Percentiles rank a stretch among this genome's conserved stretches.
Evolutionary conservation across 2,797 vertebrate species (phyloP).

Genomic region (Halcyon leucocephala): DNA sequence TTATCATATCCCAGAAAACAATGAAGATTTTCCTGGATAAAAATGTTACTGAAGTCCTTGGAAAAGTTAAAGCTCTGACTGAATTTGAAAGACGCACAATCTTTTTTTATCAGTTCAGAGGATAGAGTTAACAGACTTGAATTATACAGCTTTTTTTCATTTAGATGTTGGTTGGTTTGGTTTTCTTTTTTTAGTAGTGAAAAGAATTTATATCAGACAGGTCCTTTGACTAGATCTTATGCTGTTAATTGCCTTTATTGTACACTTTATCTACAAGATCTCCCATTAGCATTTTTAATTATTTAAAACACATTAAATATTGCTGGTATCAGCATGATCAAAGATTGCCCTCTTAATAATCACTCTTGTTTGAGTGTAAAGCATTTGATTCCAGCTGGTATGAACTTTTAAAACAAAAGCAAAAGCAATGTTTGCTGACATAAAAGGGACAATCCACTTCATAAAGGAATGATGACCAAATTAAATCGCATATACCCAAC

Average conservation of each 20-base stretch:
- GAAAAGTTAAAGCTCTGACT: not conserved
- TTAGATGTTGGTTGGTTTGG: not conserved
- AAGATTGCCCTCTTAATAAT: not conserved
- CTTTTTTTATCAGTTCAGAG: not conserved
- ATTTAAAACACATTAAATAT: constrained; percentile 42
- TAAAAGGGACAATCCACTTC: not conserved
- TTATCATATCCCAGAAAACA: not conserved
- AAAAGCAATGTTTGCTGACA: not conserved
- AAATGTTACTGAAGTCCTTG: not conserved
- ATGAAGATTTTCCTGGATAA: not conserved
- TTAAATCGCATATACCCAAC: not conserved
- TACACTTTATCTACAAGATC: not conserved
- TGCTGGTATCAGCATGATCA: constrained; percentile 5
- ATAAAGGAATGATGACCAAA: not conserved
- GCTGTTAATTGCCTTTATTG: not conserved
- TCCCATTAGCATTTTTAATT: constrained; percentile 6
- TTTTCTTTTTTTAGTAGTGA: not conserved
- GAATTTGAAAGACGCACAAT: not conserved
- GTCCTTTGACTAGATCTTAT: not conserved
- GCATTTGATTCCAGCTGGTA: constrained; percentile 30
- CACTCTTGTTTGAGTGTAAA: not conserved
- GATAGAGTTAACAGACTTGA: not conserved
- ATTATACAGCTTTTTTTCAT: not conserved
- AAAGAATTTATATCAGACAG: not conserved
- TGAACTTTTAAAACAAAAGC: not conserved